phyloP scores from a whole-genome alignment of 2,113 vertebrate genomes.

The Tautogolabrus adspersus region DNA sequence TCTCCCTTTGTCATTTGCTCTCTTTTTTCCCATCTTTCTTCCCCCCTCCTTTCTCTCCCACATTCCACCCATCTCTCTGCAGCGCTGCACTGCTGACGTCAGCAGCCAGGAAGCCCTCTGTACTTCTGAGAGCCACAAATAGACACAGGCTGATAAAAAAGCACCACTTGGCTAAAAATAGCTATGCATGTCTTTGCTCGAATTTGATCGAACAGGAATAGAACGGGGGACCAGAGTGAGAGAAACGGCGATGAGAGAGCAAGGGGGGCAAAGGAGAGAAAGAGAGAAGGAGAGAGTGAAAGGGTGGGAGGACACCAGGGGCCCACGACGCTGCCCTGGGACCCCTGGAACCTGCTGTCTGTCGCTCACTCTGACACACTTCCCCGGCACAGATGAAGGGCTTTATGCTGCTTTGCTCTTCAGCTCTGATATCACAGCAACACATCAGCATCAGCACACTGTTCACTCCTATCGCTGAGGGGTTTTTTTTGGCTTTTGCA shows the following conservation, averaged over 20 bases:
- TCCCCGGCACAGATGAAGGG: constrained; percentile 66
- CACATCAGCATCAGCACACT: constrained; percentile 58
- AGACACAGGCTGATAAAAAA: constrained; percentile 84
- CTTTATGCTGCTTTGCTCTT: constrained; percentile 58
- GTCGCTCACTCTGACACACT: constrained; percentile 76
- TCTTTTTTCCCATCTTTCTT: constrained; percentile 21
- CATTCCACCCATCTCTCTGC: constrained; percentile 72
- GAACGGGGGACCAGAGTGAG: constrained; percentile 44
- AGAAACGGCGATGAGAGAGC: constrained; percentile 33
- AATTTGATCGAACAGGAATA: constrained; percentile 77
- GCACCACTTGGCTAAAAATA: constrained; percentile 84
- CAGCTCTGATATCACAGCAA: constrained; percentile 58
- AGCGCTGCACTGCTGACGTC: constrained; percentile 82
- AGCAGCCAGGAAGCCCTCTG: constrained; percentile 85
- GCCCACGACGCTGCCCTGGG: constrained; percentile 41
- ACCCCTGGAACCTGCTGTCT: constrained; percentile 64
- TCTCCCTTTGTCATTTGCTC: constrained; percentile 35
- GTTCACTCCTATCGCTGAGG: constrained; percentile 39
- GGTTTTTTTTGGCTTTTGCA: constrained; percentile 21
- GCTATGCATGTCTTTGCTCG: constrained; percentile 77
- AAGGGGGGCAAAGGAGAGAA: constrained; percentile 20
- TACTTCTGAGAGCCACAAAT: constrained; percentile 84
- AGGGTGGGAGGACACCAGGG: constrained; percentile 38
- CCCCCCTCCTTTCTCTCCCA: constrained; percentile 25
- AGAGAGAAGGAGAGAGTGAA: constrained; percentile 6